A percentile compares a stretch with the other conserved stretches of the same genome.
Evolutionary conservation across 2,888 invertebrate genomes (phyloP).

Genomic region (Ophioninae sp.): DNA sequence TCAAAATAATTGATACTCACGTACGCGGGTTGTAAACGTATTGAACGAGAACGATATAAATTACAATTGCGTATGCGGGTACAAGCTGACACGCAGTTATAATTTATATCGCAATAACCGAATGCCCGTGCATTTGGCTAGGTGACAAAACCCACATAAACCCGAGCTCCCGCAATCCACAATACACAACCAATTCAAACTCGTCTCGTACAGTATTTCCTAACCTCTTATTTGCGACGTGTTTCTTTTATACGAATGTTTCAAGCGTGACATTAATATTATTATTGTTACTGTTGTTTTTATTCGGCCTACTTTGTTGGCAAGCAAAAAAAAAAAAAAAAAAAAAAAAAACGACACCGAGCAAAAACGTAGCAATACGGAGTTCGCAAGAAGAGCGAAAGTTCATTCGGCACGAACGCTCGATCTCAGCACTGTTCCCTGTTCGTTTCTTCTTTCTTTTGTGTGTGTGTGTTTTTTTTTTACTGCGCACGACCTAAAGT

Average conservation of each 20-base stretch:
- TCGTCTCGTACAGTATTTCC: not conserved
- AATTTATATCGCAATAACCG: not conserved
- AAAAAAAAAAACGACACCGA: not conserved
- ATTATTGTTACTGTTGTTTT: not conserved
- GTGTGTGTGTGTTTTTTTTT: not conserved
- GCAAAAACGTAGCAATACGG: not conserved
- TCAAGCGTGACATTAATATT: not conserved
- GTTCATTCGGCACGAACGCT: not conserved
- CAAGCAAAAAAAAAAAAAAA: not conserved
- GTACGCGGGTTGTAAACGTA: not conserved
- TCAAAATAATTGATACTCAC: constrained; percentile 19
- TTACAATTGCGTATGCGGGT: not conserved
- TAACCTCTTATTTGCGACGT: not conserved
- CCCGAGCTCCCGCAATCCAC: not conserved
- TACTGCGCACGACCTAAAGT: not conserved
- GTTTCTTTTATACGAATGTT: not conserved
- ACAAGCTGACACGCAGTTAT: not conserved
- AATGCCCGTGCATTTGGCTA: not conserved
- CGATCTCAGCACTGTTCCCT: not conserved
- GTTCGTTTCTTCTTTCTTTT: too few relatives aligned
- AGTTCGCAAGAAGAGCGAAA: not conserved
- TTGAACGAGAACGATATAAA: not conserved
- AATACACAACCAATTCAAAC: not conserved
- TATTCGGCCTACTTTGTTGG: not conserved
- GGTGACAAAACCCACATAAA: not conserved